Evolutionary conservation across 2,113 vertebrate genomes (phyloP).

Genomic region (Crotalus tigris): DNA sequence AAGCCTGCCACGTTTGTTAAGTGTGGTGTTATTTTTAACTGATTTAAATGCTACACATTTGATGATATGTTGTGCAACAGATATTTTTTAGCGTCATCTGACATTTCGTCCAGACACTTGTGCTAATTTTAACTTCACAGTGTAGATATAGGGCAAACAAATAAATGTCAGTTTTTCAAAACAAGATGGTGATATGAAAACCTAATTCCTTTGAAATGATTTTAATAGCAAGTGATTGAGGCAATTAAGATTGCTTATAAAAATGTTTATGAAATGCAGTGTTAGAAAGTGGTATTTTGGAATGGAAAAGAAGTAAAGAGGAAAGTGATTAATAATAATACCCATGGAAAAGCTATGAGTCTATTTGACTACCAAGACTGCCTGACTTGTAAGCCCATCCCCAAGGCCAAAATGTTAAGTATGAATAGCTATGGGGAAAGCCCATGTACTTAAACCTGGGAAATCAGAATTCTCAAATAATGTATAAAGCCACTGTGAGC

Average conservation of each 20-base stretch:
- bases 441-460: background rate
- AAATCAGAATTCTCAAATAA: background rate
- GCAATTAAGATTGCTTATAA: background rate
- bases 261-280: background rate
- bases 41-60: slow-evolving; percentile 29
- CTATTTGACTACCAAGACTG: background rate
- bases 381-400: background rate
- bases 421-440: background rate
- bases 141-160: slow-evolving; percentile 46
- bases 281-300: background rate
- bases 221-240: background rate
- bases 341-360: background rate
- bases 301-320: background rate
- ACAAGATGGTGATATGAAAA: slow-evolving; percentile 37
- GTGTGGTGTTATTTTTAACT: slow-evolving; percentile 59
- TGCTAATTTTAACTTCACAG: slow-evolving; percentile 56
- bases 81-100: slow-evolving; percentile 53
- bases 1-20: slow-evolving; percentile 56
- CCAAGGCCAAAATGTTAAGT: background rate
- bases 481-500: background rate
- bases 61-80: slow-evolving; percentile 51
- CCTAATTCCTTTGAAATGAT: background rate
- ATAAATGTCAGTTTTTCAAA: slow-evolving; percentile 57
- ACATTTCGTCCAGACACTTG: slow-evolving; percentile 64
- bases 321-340: background rate